These are phyloP conservation scores for Aradophagus sp. DNA, from an alignment of 1,140 invertebrate species.

Conservation along the genomic window DNA sequence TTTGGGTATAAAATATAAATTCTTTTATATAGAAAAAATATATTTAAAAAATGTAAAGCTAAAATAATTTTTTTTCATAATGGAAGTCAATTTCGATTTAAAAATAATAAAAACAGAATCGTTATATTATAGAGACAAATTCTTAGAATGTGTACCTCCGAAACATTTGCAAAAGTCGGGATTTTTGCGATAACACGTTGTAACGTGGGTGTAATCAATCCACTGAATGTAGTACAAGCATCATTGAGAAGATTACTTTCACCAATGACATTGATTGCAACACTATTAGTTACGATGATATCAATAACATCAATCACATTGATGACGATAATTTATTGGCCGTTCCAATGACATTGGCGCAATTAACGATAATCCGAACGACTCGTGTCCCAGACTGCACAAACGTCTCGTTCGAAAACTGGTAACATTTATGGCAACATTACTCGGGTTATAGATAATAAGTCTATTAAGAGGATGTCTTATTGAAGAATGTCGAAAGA, in stretches of 20 bases:
- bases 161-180: too few relatives aligned
- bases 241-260: slow-evolving; percentile 44
- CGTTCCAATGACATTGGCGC: slow-evolving; percentile 29
- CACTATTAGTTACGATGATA: slow-evolving; percentile 49
- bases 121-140: too few relatives aligned
- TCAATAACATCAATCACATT: slow-evolving; percentile 44
- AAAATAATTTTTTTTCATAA: too few relatives aligned
- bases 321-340: slow-evolving; percentile 36
- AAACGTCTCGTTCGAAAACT: slow-evolving; percentile 4
- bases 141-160: too few relatives aligned
- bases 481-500: too few relatives aligned
- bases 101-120: too few relatives aligned
- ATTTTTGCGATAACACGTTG: too few relatives aligned
- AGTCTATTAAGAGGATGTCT: slow-evolving; percentile 8
- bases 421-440: background rate
- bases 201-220: slow-evolving; percentile 30
- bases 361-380: slow-evolving; percentile 23
- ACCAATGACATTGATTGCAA: slow-evolving; percentile 53
- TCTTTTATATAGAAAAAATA: too few relatives aligned
- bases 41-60: too few relatives aligned
- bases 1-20: too few relatives aligned
- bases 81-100: too few relatives aligned
- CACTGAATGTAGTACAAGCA: slow-evolving; percentile 32
- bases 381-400: slow-evolving; percentile 4
- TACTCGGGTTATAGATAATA: slow-evolving; percentile 1